These are phyloP conservation scores for Ptiloglossa arizonensis DNA, from an alignment of 1,140 invertebrate genomes.

Conservation along the genomic window DNA sequence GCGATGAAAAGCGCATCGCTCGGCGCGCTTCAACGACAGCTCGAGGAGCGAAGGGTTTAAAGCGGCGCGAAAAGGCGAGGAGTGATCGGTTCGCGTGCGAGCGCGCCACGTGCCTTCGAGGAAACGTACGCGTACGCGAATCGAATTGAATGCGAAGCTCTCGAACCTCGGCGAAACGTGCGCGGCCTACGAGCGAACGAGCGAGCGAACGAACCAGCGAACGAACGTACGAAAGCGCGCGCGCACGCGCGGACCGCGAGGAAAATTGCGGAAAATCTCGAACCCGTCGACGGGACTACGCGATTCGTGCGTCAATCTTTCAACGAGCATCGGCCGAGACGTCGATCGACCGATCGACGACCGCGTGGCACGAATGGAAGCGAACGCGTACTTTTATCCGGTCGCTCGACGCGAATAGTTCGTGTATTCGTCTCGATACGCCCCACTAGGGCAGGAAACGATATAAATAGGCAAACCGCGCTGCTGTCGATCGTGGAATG, in stretches of 20 bases:
- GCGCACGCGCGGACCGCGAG: conserved; percentile 29
- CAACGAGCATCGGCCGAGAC: conserved; percentile 74
- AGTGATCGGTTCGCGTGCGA: conserved; percentile 7
- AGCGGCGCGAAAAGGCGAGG: background rate
- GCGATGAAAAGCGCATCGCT: too few species aligned
- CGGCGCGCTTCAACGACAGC: background rate
- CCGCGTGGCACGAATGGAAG: conserved; percentile 38
- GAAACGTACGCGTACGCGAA: conserved; percentile 62
- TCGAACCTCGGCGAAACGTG: conserved; percentile 68
- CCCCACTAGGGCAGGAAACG: conserved; percentile 70
- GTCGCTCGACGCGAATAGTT: conserved; percentile 57
- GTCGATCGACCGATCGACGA: conserved; percentile 70
- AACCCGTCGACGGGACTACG: conserved; percentile 73
- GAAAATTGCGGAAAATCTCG: conserved; percentile 77
- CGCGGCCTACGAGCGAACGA: conserved; percentile 58
- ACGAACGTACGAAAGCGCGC: too few species aligned
- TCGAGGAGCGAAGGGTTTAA: background rate
- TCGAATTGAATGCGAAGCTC: conserved; percentile 69
- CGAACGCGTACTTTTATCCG: conserved; percentile 59
- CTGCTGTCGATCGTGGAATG: background rate
- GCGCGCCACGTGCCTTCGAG: conserved; percentile 49
- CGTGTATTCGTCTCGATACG: conserved; percentile 70
- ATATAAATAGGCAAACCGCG: conserved; percentile 69
- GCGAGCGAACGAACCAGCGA: too few species aligned
- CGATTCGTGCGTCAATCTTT: conserved; percentile 79